phyloP scores from a whole-genome alignment of 2,888 invertebrate genomes.

The Tribolium freemani region DNA sequence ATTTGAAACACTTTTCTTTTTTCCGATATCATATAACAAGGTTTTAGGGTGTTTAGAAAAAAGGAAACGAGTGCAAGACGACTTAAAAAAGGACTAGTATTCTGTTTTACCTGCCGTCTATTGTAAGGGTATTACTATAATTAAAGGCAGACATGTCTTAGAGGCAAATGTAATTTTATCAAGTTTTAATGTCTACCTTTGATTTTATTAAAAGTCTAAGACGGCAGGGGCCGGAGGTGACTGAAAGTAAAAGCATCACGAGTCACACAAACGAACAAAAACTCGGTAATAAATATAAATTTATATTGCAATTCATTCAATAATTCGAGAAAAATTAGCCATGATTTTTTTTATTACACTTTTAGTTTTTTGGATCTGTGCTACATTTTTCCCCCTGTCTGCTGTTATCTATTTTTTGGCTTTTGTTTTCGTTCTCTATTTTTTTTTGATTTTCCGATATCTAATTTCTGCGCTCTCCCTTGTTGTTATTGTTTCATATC shows the following conservation, averaged over 20 bases:
- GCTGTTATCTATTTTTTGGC: no score
- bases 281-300: background rate
- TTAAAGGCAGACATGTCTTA: slow-evolving; percentile 13
- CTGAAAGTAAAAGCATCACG: background rate
- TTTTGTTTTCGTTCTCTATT: no score
- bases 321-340: no score
- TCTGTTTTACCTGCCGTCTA: background rate
- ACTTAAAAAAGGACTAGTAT: background rate
- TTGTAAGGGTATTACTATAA: slow-evolving; percentile 8
- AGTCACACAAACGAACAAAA: background rate
- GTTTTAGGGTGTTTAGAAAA: no score
- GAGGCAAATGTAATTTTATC: slow-evolving; percentile 3
- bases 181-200: background rate
- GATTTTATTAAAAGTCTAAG: background rate
- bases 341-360: no score
- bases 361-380: no score
- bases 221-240: background rate
- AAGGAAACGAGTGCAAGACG: background rate
- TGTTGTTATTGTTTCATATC: no score
- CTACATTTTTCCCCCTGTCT: no score
- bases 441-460: no score
- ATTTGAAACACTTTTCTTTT: background rate
- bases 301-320: no score
- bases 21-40: no score
- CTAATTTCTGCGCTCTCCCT: no score